Conservation (phyloP, 2,888 invertebrate species). For the Amblyjoppa fuscipennis region DNA sequence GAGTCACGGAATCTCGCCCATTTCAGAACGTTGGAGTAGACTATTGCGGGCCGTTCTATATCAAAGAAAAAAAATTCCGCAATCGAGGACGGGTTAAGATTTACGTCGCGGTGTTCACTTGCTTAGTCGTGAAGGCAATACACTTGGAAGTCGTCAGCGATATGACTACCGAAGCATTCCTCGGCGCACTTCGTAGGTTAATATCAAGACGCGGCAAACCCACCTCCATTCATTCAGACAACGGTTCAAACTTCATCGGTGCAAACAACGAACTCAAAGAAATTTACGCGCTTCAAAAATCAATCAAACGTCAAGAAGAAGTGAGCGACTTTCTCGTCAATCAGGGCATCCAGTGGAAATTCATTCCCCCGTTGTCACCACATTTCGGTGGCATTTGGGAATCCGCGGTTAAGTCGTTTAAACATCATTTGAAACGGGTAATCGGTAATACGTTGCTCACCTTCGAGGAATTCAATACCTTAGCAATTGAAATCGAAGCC, state of each 20-base stretch:
- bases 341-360: slow-evolving; percentile 68
- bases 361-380: slow-evolving; percentile 71
- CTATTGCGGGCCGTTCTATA: slow-evolving; percentile 73
- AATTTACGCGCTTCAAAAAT: slow-evolving; percentile 37
- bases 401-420: slow-evolving; percentile 72
- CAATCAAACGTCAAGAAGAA: slow-evolving; percentile 13
- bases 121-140: slow-evolving; percentile 75
- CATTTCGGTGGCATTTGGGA: slow-evolving; percentile 76
- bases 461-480: slow-evolving; percentile 70
- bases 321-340: slow-evolving; percentile 1
- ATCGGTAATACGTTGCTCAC: slow-evolving; percentile 66
- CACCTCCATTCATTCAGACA: slow-evolving; percentile 74
- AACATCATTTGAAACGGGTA: slow-evolving; percentile 70
- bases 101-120: slow-evolving; percentile 72
- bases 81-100: slow-evolving; percentile 54
- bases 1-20: slow-evolving; percentile 69
- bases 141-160: slow-evolving; percentile 76
- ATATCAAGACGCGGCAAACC: slow-evolving; percentile 74
- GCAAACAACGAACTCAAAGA: slow-evolving; percentile 73
- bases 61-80: slow-evolving; percentile 61
- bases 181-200: slow-evolving; percentile 75
- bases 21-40: slow-evolving; percentile 78
- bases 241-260: slow-evolving; percentile 78
- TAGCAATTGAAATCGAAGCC: slow-evolving; percentile 63
- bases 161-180: slow-evolving; percentile 74